Conservation (phyloP, 1,140 invertebrate genomes). For the Drosophila truncata region DNA sequence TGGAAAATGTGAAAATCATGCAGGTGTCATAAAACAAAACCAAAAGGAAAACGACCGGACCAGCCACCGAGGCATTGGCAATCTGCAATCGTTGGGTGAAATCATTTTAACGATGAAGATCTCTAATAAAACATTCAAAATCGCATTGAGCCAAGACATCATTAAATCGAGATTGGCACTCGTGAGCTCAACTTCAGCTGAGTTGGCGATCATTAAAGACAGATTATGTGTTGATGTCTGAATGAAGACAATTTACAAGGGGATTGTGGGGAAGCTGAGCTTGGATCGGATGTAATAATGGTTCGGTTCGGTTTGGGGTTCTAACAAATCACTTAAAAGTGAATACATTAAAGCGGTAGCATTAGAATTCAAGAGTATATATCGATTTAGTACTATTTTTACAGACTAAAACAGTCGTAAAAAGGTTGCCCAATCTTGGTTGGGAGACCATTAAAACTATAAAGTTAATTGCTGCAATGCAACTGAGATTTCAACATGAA, state of each 20-base stretch:
- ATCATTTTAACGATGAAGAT: slow-evolving; percentile 59
- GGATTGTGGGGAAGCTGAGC: slow-evolving; percentile 1
- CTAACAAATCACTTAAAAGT: slow-evolving; percentile 22
- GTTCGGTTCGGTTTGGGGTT: not conserved
- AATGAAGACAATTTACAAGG: slow-evolving; percentile 30
- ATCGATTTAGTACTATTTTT: not conserved
- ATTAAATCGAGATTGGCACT: slow-evolving; percentile 47
- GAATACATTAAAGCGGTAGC: slow-evolving; percentile 4
- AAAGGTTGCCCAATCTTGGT: not conserved
- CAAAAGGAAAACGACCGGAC: not conserved
- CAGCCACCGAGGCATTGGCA: slow-evolving; percentile 30
- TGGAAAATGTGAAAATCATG: slow-evolving; percentile 81
- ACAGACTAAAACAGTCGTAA: not conserved
- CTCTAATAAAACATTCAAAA: slow-evolving; percentile 36
- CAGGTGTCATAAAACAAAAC: slow-evolving; percentile 76
- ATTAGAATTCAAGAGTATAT: not conserved
- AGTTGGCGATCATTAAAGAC: slow-evolving; percentile 37
- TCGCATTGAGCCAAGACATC: slow-evolving; percentile 33
- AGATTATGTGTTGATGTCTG: slow-evolving; percentile 34
- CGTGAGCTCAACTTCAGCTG: slow-evolving; percentile 23
- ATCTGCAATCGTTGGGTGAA: slow-evolving; percentile 51
- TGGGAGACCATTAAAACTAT: not conserved
- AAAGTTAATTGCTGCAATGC: not conserved
- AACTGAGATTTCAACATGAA: not conserved
- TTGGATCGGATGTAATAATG: not conserved